These are phyloP conservation scores for Bombycilla garrulus DNA, from an alignment of 2,113 vertebrate genomes.

Conservation along the genomic window DNA sequence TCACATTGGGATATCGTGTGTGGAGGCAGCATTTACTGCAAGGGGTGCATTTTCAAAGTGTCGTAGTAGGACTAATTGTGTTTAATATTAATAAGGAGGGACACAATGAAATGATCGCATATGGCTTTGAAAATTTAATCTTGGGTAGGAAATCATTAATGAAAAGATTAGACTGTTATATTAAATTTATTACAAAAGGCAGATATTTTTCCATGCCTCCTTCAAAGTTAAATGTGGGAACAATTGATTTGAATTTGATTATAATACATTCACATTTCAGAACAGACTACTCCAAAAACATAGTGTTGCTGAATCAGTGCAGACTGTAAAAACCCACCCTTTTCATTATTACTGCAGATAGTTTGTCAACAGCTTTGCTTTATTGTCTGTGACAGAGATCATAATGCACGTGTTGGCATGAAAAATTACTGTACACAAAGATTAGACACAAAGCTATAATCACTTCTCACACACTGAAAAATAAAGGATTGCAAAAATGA, in stretches of 20 bases:
- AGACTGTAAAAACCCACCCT: not conserved
- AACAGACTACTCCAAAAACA: not conserved
- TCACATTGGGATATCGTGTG: not conserved
- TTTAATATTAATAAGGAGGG: constrained; percentile 13
- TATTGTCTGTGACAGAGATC: not conserved
- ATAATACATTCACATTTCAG: not conserved
- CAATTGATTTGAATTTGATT: not conserved
- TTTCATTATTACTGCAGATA: not conserved
- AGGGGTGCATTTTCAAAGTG: not conserved
- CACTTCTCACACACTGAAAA: not conserved
- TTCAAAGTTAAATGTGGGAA: not conserved
- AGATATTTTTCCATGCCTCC: not conserved
- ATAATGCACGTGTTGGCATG: not conserved
- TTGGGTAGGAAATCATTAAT: constrained; percentile 11
- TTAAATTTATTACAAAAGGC: not conserved
- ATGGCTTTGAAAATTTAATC: constrained; percentile 5
- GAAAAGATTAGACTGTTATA: not conserved
- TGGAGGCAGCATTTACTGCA: not conserved
- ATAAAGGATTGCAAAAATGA: not conserved
- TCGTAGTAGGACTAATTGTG: not conserved
- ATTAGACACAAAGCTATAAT: not conserved
- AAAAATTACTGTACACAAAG: not conserved
- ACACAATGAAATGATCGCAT: not conserved
- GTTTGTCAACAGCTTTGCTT: not conserved
- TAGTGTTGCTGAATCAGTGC: not conserved